Evolutionary conservation across 2,113 vertebrate species (phyloP).

Genomic region (Lagopus muta): DNA sequence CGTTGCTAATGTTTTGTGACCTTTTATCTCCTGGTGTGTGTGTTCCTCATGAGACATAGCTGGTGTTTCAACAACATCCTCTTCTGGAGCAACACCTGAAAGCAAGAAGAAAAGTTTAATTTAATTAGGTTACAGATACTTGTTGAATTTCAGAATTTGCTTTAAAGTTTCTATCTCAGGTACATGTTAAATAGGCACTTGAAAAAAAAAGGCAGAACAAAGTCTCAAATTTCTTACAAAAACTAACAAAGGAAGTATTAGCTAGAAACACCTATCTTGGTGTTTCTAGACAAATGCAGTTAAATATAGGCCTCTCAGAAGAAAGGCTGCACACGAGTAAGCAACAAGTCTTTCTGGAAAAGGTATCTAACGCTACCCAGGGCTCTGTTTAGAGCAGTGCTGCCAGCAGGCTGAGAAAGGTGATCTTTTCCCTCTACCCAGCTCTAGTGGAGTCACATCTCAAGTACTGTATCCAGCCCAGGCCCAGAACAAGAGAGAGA

Average conservation of each 20-base stretch:
- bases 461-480: neutral
- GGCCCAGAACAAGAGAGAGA: neutral
- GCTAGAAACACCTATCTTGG: neutral
- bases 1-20: conserved; percentile 94
- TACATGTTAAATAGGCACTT: neutral
- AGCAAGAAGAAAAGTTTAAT: neutral
- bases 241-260: neutral
- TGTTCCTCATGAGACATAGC: conserved; percentile 94
- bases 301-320: too few relatives aligned
- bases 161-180: neutral
- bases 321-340: neutral
- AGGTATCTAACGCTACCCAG: neutral
- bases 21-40: conserved; percentile 97
- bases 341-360: neutral
- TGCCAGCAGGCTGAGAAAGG: neutral
- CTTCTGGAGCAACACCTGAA: conserved; percentile 85
- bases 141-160: neutral
- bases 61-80: conserved; percentile 95
- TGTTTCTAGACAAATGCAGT: too few relatives aligned
- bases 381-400: neutral
- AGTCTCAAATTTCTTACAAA: neutral
- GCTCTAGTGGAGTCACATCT: neutral
- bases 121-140: neutral
- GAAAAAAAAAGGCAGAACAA: neutral
- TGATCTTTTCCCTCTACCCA: neutral